These are phyloP conservation scores for Smittia sp. DNA, from an alignment of 2,888 invertebrate genomes.

Conservation along the genomic window DNA sequence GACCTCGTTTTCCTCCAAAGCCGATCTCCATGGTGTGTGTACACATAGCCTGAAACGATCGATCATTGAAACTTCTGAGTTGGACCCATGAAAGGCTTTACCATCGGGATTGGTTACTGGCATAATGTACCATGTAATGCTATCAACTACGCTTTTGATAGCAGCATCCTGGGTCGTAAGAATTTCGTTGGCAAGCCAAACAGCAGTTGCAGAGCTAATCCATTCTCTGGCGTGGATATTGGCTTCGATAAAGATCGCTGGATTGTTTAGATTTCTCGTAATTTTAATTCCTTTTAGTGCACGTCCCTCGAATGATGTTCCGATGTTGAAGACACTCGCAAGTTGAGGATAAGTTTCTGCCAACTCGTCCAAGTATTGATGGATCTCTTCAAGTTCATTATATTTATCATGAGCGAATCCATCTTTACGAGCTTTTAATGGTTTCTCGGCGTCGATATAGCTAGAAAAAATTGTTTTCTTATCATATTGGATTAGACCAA, in stretches of 20 bases:
- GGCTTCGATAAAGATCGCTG: slow-evolving; percentile 63
- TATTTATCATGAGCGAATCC: slow-evolving; percentile 61
- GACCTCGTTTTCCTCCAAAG: slow-evolving; percentile 66
- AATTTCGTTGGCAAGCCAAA: slow-evolving; percentile 68
- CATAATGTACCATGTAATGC: slow-evolving; percentile 72
- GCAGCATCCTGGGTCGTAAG: slow-evolving; percentile 60
- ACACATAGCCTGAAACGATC: slow-evolving; percentile 1
- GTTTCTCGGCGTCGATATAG: slow-evolving; percentile 55
- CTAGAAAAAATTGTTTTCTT: slow-evolving; percentile 47
- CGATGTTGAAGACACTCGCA: slow-evolving; percentile 57
- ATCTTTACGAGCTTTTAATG: slow-evolving; percentile 41
- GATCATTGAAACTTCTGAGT: slow-evolving; percentile 49
- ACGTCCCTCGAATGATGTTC: slow-evolving; percentile 61
- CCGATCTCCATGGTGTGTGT: slow-evolving; percentile 54
- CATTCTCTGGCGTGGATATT: slow-evolving; percentile 56
- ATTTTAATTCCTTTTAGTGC: slow-evolving; percentile 59
- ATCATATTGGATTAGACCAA: background rate
- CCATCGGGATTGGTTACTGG: slow-evolving; percentile 74
- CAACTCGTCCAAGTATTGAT: slow-evolving; percentile 59
- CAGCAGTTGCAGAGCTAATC: slow-evolving; percentile 49
- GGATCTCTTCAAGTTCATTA: slow-evolving; percentile 59
- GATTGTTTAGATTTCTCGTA: slow-evolving; percentile 52
- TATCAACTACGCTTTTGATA: slow-evolving; percentile 60
- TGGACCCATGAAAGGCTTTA: slow-evolving; percentile 46
- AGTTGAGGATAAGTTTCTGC: slow-evolving; percentile 54